Percentiles rank a stretch among this genome's conserved stretches.
These are phyloP conservation scores for Hyles vespertilio DNA, from an alignment of 1,140 invertebrate genomes.

Conservation along the genomic window DNA sequence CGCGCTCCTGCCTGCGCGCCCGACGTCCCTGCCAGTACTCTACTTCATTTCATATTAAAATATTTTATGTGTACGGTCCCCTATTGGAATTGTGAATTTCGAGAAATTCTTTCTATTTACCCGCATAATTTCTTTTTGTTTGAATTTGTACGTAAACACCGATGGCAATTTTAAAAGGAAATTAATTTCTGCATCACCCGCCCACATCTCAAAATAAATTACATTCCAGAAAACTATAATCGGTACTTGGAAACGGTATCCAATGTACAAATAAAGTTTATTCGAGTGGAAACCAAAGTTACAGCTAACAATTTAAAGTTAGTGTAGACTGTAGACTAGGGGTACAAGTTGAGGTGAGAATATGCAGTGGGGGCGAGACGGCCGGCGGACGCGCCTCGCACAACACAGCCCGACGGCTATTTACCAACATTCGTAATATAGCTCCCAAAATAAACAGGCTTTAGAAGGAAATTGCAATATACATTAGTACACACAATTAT, in stretches of 20 bases:
- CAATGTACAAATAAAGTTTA: conserved; percentile 56
- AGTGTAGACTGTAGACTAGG: conserved; percentile 26
- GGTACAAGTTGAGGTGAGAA: conserved; percentile 50
- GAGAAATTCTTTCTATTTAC: too few species aligned
- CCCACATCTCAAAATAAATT: too few species aligned
- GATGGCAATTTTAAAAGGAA: too few species aligned
- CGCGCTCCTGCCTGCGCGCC: neutral
- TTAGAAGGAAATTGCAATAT: too few species aligned
- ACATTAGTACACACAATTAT: too few species aligned
- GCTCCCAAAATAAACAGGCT: too few species aligned
- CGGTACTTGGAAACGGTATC: conserved; percentile 29
- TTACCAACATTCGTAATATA: too few species aligned
- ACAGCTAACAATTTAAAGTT: conserved; percentile 67
- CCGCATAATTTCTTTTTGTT: too few species aligned
- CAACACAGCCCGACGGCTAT: too few species aligned
- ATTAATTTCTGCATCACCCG: too few species aligned
- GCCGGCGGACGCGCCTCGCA: too few species aligned
- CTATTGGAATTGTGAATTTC: conserved; percentile 22
- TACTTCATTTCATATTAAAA: conserved; percentile 48
- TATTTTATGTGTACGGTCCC: conserved; percentile 30
- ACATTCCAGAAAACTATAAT: conserved; percentile 28
- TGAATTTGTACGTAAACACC: too few species aligned
- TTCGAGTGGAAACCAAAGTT: conserved; percentile 53
- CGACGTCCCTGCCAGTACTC: neutral
- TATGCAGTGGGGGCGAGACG: conserved; percentile 23